phyloP scores from a whole-genome alignment of 1,140 invertebrate species.

The Papilio polyxenes region DNA sequence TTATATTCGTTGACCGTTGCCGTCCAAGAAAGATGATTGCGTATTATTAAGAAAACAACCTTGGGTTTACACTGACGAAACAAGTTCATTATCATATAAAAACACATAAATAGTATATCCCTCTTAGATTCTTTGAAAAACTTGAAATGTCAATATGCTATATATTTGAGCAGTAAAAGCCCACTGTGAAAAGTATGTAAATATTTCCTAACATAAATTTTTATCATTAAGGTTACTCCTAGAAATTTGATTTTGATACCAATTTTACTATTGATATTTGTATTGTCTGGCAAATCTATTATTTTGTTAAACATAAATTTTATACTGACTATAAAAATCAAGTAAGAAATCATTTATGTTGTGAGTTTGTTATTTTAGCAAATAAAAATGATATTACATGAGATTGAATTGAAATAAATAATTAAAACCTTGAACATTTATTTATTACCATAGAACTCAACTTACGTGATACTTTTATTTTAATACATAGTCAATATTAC shows the following conservation, averaged over 20 bases:
- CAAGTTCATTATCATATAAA: no score
- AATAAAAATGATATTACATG: neutral
- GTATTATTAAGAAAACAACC: no score
- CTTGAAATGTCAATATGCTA: no score
- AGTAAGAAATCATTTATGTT: neutral
- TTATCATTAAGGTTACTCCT: neutral
- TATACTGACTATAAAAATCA: neutral
- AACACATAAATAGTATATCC: no score
- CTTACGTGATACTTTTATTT: neutral
- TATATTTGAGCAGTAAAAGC: no score
- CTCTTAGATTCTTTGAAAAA: no score
- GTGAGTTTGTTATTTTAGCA: neutral
- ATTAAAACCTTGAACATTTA: neutral
- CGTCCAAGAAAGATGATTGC: no score
- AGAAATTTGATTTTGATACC: neutral
- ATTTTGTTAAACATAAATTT: neutral
- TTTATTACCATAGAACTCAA: neutral
- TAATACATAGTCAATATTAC: no score
- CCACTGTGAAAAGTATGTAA: no score
- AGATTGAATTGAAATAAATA: constrained; percentile 3
- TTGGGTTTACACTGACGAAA: no score
- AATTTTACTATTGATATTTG: neutral
- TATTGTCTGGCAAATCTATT: neutral
- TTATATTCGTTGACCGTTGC: no score
- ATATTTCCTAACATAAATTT: no score